Percentiles rank a stretch among this genome's conserved stretches.
Conservation (phyloP, 2,113 vertebrate genomes). For the Cathartes aura region DNA sequence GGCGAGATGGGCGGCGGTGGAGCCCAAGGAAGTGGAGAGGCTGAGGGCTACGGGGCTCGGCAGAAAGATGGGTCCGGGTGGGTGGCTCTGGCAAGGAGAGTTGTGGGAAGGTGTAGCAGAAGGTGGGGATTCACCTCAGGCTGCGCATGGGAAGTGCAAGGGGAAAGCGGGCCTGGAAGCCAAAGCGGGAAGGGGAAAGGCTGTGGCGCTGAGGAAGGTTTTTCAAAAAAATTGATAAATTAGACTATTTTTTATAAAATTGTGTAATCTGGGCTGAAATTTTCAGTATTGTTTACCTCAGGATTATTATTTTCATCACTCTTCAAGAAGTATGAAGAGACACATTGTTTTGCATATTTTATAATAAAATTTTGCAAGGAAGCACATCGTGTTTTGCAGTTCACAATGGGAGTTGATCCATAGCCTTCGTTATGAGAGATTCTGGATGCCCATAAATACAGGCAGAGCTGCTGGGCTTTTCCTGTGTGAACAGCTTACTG, state of each 20-base stretch:
- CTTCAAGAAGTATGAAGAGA: background rate
- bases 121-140: fast-evolving
- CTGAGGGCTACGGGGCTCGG: background rate
- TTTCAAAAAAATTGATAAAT: fast-evolving
- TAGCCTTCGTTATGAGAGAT: fast-evolving
- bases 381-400: fast-evolving
- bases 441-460: background rate
- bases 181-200: background rate
- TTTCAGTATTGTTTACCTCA: background rate
- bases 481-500: background rate
- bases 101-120: fast-evolving
- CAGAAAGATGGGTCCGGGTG: fast-evolving
- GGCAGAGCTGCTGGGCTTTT: background rate
- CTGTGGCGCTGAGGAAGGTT: fast-evolving
- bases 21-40: fast-evolving
- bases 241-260: fast-evolving
- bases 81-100: background rate
- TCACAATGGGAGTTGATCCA: background rate
- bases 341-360: fast-evolving
- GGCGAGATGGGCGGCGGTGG: background rate
- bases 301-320: fast-evolving
- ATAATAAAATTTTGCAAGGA: background rate
- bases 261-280: background rate
- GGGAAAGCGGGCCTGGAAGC: background rate
- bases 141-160: fast-evolving